Evolutionary conservation across 2,797 vertebrate species (phyloP), one percentile per base, ranked within the genome.

Genomic region (Huso huso): DNA sequence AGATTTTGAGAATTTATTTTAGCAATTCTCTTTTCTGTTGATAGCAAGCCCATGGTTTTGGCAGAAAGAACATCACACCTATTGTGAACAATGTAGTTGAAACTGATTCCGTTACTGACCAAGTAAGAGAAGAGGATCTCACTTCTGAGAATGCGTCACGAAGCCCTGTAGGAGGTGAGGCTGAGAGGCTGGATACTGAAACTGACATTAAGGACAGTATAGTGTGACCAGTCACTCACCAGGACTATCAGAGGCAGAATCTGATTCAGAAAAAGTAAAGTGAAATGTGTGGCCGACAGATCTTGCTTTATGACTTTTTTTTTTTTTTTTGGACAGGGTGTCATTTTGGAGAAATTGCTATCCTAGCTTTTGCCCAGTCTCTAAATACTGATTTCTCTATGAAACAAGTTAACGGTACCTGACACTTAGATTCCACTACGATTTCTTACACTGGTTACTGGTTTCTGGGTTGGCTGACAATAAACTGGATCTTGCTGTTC

Each of bases 181-280:
- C 66, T 37, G 72, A 68, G 15, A 69, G 62, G 49, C 73, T 61
- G 58, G 69, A 69, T 13, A 70, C 71, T 18, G 9, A 50, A 10
- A 12, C 11, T 8, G 64, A 53, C 18, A 60, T 63, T 59, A 62
- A 18, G 66, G 13, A 49, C 60, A 48, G 49, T 62, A 67, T 11
- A 74, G 73, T 6, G 52, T 66, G 51, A 62, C 62, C 11, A 65
- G 79, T 69, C 79, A 6, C 67, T 78, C 10, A 75, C 51, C 68
- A 49, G 80, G 82, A 66, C 75, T 79, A 11, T 76, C 82, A 13
- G 75, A 69, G 10, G 81, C 76, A 74, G 63, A 77, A 48, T 82
- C 69, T 4, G 62, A 76, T 0, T 66, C 70, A n/a, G 78, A 83
- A n/a, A 78, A 74, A 80, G 85, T 89, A 75, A 64, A 55, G 1